Base-by-base conservation (phyloP, 2,888 invertebrate genomes). In the Chalcis sispes region DNA sequence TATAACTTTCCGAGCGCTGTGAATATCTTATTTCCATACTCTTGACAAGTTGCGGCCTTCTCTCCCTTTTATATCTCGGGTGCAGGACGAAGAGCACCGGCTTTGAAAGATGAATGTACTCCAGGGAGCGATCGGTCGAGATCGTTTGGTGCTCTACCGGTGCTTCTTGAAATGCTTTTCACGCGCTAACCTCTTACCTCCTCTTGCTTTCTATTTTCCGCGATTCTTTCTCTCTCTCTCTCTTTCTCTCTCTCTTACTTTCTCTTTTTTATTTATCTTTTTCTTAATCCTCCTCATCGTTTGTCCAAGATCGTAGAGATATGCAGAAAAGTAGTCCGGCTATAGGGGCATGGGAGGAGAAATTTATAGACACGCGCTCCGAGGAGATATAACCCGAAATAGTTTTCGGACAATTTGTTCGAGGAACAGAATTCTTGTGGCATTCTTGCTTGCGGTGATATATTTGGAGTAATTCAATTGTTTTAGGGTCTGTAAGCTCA, bases 391-490 rank as follows among this genome's bases (percentile, higher is more conserved):
- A 40, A 3, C 18, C 42, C 54, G 27, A 65, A 70, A 70, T 70
- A 72, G 61, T 66, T 46, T 50, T 7, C 56, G 80, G 80, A 81
- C 83, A 80, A 85, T 85, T 85, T 85, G 81, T 85, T 83, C 83
- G 79, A 20, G 77, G 20, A 40, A 54, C 78, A 80, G 80, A 81
- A 84, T 84, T 83, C 82, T 81, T 81, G 25, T 4, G 10, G 83
- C 82, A 84, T 85, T 83, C 83, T 70, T 81, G 79, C 20, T 20
- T 77, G 66, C 77, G 73, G 52, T 75, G 81, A 85, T 85, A 85
- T 85, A 85, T 85, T 84, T 80, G 81, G 80, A 81, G 83, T 79
- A 80, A 82, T 83, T 81, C 83, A 82, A 83, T 85, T 84, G 82
- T 84, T 84, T 81, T 80, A 36, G 81, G 15, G 81, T 80, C 78